Evolutionary conservation across 2,113 vertebrate species (phyloP).

Genomic region (Plotosus lineatus): DNA sequence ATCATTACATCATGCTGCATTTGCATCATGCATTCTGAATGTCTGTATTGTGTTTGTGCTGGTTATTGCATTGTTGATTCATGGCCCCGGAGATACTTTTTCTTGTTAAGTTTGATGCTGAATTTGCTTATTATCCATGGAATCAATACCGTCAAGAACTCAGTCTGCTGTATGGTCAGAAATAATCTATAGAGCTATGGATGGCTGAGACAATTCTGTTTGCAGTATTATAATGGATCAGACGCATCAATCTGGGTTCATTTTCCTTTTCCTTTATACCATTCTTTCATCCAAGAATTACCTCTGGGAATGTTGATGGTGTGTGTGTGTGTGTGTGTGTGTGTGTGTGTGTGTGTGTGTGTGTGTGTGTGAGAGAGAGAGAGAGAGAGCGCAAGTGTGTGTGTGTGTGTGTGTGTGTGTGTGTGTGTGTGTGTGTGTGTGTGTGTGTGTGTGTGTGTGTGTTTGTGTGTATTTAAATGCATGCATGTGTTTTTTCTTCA

Average conservation of each 20-base stretch:
- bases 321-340: neutral
- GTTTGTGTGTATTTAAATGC: too few species aligned
- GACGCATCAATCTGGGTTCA: conserved; percentile 57
- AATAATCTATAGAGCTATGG: conserved; percentile 37
- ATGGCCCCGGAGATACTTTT: conserved; percentile 70
- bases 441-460: too few species aligned
- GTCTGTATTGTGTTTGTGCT: conserved; percentile 30
- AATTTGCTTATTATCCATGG: conserved; percentile 65
- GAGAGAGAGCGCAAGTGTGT: too few species aligned
- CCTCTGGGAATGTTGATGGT: conserved; percentile 55
- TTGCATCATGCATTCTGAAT: conserved; percentile 64
- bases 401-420: conserved; percentile 34
- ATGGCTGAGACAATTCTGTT: conserved; percentile 57
- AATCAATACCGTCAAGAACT: conserved; percentile 34
- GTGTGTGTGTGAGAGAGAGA: neutral
- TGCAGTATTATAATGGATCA: conserved; percentile 54
- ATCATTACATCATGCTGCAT: conserved; percentile 73
- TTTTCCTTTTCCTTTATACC: conserved; percentile 45
- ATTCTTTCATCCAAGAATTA: conserved; percentile 54
- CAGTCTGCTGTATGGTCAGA: conserved; percentile 3
- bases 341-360: too few species aligned
- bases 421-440: neutral
- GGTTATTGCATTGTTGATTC: conserved; percentile 43
- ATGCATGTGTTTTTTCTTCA: conserved; percentile 43
- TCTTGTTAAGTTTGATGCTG: conserved; percentile 61